Base-by-base conservation (phyloP, 2,888 invertebrate species). In the Mythimna pallens region DNA sequence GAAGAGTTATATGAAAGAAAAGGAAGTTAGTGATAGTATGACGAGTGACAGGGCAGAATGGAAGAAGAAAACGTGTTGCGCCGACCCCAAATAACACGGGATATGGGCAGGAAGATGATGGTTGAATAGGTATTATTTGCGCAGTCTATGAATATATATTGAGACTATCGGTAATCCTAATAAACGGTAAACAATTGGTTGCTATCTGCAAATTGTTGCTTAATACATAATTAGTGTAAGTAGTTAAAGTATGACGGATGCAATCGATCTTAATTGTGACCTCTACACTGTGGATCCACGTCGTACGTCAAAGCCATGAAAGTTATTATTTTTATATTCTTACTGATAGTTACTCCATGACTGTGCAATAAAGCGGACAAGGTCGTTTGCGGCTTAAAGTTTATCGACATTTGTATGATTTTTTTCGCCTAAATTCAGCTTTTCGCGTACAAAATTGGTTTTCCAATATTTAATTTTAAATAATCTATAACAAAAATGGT, bases 181-280 rank as follows among this genome's bases (percentile, higher is more conserved):
- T 43, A 10, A 22, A 30, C 10, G 34, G 12, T 47, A 61, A 47
- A 71, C 30, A 50, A 6, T 72, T 59, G 55, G 12, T 59, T 59
- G 30, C 59, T 76, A 80, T 81, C 70, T 47, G 30, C 5, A 20
- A 58, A 65, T 14, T 61, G 10, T 65, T 70, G 57, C n/a, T 36
- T 34, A 55, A 8, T 50, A 69, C 14, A 17, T 34, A 57, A 75
- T 67, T 36, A 54, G 20, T 9, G 58, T 62, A 43, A 43, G 1
- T 43, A 59, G 61, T 67, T 75, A 68, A 17, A 52, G 61, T 50
- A 43, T 59, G 64, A 67, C 40, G 17, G 34, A 36, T 71, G 61
- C 67, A 76, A 76, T 76, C 67, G 34, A 76, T 68, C 25, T 61
- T 34, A 65, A 65, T 52, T 22, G 43, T 76, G 81, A 80, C 76